Evolutionary conservation across 1,140 invertebrate species (phyloP).

Genomic region (Plutomurus gul): DNA sequence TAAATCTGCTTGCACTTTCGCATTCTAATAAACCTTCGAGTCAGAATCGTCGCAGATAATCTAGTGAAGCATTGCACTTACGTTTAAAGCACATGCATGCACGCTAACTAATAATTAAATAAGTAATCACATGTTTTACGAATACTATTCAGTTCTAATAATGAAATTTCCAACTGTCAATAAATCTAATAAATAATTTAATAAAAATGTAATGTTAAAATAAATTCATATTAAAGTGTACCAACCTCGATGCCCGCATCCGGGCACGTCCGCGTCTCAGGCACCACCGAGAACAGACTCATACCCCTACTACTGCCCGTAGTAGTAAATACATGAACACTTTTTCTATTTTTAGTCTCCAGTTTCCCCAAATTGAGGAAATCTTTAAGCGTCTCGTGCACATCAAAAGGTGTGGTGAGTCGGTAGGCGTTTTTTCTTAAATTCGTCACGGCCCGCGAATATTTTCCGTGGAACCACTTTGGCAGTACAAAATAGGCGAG

Average conservation of each 20-base stretch:
- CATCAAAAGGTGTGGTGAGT: constrained; percentile 53
- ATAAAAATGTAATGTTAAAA: too few relatives aligned
- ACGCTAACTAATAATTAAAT: too few relatives aligned
- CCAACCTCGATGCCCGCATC: constrained; percentile 46
- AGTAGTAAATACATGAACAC: background rate
- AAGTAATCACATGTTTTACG: too few relatives aligned
- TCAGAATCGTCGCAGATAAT: too few relatives aligned
- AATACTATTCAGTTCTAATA: too few relatives aligned
- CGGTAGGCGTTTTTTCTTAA: constrained; percentile 56
- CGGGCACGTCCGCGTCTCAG: constrained; percentile 39
- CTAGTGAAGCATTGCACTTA: too few relatives aligned
- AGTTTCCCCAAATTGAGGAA: constrained; percentile 50
- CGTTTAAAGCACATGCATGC: too few relatives aligned
- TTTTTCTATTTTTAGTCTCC: background rate
- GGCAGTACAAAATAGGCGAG: constrained; percentile 48
- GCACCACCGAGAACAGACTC: constrained; percentile 43
- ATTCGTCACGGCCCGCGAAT: constrained; percentile 36
- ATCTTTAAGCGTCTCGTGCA: constrained; percentile 49
- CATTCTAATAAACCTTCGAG: too few relatives aligned
- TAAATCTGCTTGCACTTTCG: too few relatives aligned
- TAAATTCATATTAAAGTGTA: too few relatives aligned
- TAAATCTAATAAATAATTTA: too few relatives aligned
- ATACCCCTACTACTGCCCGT: background rate
- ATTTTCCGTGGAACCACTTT: constrained; percentile 40
- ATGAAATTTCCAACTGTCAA: too few relatives aligned